Percentiles rank a stretch among this genome's conserved stretches.
Conservation (phyloP, 2,888 invertebrate species). For the Dusona sp. region DNA sequence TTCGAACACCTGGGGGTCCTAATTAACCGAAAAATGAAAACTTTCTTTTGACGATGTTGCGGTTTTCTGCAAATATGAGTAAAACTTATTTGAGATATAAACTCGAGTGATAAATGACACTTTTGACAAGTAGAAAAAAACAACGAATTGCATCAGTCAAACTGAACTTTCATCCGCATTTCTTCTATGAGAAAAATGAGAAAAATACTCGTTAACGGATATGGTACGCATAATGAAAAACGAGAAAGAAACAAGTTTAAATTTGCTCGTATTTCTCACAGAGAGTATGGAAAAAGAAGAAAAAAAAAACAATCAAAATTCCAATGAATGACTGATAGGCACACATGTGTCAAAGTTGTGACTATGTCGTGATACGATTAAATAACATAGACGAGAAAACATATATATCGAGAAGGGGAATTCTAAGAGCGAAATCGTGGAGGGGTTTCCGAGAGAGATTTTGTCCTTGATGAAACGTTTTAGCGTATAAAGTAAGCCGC, state of each 20-base stretch:
- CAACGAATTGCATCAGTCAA: too few species aligned
- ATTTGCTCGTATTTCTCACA: background rate
- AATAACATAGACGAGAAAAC: slow-evolving; percentile 34
- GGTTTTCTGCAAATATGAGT: background rate
- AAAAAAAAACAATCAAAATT: background rate
- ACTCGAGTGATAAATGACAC: too few species aligned
- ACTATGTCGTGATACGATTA: slow-evolving; percentile 18
- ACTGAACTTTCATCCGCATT: background rate
- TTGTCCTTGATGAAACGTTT: slow-evolving; percentile 80
- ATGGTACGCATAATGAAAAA: background rate
- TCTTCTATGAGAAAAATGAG: background rate
- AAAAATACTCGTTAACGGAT: background rate
- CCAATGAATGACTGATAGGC: slow-evolving; percentile 15
- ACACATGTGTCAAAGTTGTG: slow-evolving; percentile 25
- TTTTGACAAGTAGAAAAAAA: too few species aligned
- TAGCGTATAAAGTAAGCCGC: slow-evolving; percentile 82
- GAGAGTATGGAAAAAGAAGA: background rate
- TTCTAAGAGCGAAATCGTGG: slow-evolving; percentile 57
- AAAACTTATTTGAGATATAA: background rate
- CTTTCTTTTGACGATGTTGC: background rate
- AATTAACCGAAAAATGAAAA: background rate
- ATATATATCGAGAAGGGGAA: slow-evolving; percentile 15
- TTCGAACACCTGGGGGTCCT: background rate
- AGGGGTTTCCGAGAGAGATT: slow-evolving; percentile 70
- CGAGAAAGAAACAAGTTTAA: background rate